Conservation (phyloP, 1,140 invertebrate genomes). For the Phthorimaea operculella region DNA sequence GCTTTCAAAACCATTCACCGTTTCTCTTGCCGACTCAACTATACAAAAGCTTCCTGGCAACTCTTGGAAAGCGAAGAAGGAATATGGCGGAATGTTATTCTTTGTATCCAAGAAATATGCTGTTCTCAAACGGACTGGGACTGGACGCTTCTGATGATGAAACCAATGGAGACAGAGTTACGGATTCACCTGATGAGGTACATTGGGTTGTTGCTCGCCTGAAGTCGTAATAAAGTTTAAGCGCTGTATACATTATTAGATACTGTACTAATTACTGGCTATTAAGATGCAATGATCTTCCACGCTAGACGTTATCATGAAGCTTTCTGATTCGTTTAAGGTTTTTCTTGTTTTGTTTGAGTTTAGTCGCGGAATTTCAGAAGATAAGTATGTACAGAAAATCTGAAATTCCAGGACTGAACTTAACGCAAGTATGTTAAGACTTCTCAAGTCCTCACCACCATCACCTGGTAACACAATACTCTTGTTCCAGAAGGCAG, state of each 20-base stretch:
- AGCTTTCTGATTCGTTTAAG: too few relatives aligned
- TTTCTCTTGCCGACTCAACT: conserved; percentile 79
- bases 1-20: conserved; percentile 54
- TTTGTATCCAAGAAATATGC: conserved; percentile 64
- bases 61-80: conserved; percentile 62
- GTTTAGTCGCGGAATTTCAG: too few relatives aligned
- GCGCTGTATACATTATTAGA: too few relatives aligned
- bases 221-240: background rate
- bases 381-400: too few relatives aligned
- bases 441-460: too few relatives aligned
- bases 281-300: too few relatives aligned
- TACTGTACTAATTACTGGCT: too few relatives aligned
- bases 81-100: conserved; percentile 62
- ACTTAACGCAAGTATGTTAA: too few relatives aligned
- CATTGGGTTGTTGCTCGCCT: conserved; percentile 6
- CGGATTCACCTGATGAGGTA: conserved; percentile 66
- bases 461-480: background rate
- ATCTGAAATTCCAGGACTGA: too few relatives aligned
- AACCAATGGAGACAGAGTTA: conserved; percentile 47
- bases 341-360: too few relatives aligned
- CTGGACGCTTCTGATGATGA: conserved; percentile 62
- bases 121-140: conserved; percentile 57
- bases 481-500: conserved; percentile 63
- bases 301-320: too few relatives aligned
- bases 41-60: conserved; percentile 81